Conservation (phyloP, 2,888 invertebrate species). For the Dryococelus australis region DNA sequence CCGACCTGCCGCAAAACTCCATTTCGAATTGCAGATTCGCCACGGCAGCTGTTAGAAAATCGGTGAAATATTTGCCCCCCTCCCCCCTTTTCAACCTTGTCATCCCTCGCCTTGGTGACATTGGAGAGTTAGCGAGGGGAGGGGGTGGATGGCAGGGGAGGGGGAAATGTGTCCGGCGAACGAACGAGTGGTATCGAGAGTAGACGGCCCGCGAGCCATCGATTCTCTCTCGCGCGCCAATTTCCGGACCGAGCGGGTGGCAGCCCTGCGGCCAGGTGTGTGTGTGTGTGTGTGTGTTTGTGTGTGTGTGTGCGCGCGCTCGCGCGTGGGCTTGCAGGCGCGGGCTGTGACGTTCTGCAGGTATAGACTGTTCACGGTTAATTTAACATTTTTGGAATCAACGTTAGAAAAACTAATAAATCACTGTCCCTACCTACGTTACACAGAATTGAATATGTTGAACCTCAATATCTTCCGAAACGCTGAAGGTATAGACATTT, state of each 20-base stretch:
- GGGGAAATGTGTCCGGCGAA: not conserved
- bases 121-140: not conserved
- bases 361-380: no score
- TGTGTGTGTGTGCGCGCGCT: no score
- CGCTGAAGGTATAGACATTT: no score
- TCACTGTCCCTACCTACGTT: no score
- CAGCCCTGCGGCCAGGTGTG: not conserved
- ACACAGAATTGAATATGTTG: no score
- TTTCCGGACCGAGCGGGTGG: not conserved
- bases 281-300: no score
- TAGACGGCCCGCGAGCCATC: not conserved
- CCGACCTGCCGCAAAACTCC: not conserved
- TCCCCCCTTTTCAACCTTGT: no score
- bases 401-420: no score
- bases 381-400: no score
- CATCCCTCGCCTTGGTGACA: not conserved
- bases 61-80: not conserved
- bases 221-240: not conserved
- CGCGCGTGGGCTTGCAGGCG: no score
- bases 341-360: no score
- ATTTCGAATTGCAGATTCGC: not conserved
- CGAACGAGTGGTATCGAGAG: not conserved
- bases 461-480: no score
- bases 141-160: not conserved
- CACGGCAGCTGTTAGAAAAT: not conserved